Percentiles rank a stretch among this genome's conserved stretches.
These are phyloP conservation scores for Lycophotia porphyrea DNA, from an alignment of 2,888 invertebrate species.

Conservation along the genomic window DNA sequence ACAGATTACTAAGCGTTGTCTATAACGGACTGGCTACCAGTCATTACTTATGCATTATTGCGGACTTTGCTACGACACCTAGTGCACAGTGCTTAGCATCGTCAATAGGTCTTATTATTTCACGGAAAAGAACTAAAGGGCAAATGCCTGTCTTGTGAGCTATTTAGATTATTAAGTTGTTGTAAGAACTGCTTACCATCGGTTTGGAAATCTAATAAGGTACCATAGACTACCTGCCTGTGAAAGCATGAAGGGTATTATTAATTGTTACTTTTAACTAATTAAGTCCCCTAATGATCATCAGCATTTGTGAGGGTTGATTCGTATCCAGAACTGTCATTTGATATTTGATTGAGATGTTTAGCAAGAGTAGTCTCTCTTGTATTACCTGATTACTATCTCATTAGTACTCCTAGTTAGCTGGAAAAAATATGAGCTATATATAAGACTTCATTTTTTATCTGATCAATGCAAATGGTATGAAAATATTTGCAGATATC, in stretches of 20 bases:
- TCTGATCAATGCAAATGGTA: conserved; percentile 57
- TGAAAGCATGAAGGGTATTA: background rate
- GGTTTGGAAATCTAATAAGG: conserved; percentile 1
- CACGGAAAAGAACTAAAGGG: conserved; percentile 6
- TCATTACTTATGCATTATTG: conserved; percentile 65
- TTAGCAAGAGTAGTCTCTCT: background rate
- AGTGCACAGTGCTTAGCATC: conserved; percentile 23
- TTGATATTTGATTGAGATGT: background rate
- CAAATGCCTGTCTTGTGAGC: conserved; percentile 12
- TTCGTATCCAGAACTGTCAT: background rate
- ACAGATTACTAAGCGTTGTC: conserved; percentile 53
- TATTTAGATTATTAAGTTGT: conserved; percentile 8
- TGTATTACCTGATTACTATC: background rate
- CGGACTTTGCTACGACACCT: conserved; percentile 58
- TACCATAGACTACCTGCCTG: background rate
- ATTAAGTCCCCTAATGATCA: background rate
- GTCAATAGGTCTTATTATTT: conserved; percentile 34
- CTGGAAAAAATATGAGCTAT: conserved; percentile 14
- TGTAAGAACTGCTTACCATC: background rate
- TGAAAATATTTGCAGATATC: conserved; percentile 35
- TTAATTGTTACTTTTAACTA: background rate
- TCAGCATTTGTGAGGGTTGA: background rate
- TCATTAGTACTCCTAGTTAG: background rate
- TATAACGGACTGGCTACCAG: conserved; percentile 56
- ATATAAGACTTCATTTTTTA: conserved; percentile 33